Base-by-base conservation (phyloP, 2,797 vertebrate species). In the Tapirus indicus region DNA sequence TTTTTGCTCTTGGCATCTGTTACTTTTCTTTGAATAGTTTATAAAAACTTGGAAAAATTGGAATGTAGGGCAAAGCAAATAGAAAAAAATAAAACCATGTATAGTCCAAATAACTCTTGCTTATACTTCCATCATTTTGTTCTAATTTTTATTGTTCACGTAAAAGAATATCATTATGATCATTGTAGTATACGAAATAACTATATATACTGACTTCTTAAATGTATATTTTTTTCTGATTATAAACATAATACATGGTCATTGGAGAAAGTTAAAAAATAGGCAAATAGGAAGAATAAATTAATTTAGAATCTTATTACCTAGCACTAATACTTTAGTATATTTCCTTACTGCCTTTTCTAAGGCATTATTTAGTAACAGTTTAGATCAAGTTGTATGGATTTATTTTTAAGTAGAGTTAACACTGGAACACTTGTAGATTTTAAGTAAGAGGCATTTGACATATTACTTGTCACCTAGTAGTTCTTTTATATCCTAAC, bases 21-120 rank as follows among this genome's bases (percentile, higher is more conserved):
- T 88, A 88, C 41, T 79, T 88, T 82, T 71, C 35, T 93, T 91
- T 87, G 41, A 94, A 44, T 91, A 82, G 77, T 66, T 47, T 82
- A n/a, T 60, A 80, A 91, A 94, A 88, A 66, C 35, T 60, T 60
- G 60, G 49, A 80, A 74, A 94, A 80, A 78, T 54, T 91, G 16
- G 13, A 86, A 86, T 86, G 21, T 94, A 75, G 60, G n/a, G 74
- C 58, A 75, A 75, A 75, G 82, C 49, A 86, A 47, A 88, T 77
- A 38, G 21, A 29, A 66, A 25, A 4, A 60, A 56, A 64, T 20
- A 58, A 71, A 86, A 17, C 35, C 38, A 84, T 25, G 6, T 84
- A 21, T 78, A 78, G 52, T 78, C 25, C 44, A 88, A 84, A 88
- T 13, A 47, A 47, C 21, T 38, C 17, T 62, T 90, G 32, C 32